Conservation (phyloP, 2,888 invertebrate genomes). For the Phymatocera aterrima region DNA sequence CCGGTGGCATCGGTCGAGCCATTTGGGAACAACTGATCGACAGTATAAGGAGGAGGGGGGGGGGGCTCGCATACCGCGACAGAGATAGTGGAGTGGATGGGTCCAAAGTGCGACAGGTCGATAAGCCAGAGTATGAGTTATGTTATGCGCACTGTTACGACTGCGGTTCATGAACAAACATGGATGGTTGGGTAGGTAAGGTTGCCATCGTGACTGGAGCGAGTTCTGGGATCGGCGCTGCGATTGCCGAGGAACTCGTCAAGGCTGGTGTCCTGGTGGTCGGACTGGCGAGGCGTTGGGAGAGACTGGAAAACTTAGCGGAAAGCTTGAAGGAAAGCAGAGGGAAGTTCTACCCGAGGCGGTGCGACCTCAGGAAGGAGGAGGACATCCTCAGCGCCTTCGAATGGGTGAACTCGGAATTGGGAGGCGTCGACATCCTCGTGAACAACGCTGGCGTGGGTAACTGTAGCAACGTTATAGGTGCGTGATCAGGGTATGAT, state of each 20-base stretch:
- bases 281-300: constrained; percentile 76
- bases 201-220: constrained; percentile 82
- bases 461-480: constrained; percentile 51
- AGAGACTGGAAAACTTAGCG: constrained; percentile 70
- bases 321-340: constrained; percentile 48
- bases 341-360: constrained; percentile 66
- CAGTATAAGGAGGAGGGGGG: too few species aligned
- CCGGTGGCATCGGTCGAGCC: too few species aligned
- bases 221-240: constrained; percentile 80
- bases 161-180: neutral
- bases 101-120: too few species aligned
- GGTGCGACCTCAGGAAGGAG: constrained; percentile 58
- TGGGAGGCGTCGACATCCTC: constrained; percentile 74
- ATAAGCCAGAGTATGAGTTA: too few species aligned
- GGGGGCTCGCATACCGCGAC: too few species aligned
- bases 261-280: constrained; percentile 77
- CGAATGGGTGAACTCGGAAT: constrained; percentile 55
- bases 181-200: constrained; percentile 77
- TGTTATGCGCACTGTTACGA: neutral
- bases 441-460: constrained; percentile 75
- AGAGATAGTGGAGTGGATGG: too few species aligned
- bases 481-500: too few species aligned
- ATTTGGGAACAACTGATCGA: too few species aligned
- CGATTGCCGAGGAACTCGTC: constrained; percentile 73
- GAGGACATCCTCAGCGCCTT: constrained; percentile 57